phyloP scores from a whole-genome alignment of 2,113 vertebrate species.

The Seriola aureovittata region DNA sequence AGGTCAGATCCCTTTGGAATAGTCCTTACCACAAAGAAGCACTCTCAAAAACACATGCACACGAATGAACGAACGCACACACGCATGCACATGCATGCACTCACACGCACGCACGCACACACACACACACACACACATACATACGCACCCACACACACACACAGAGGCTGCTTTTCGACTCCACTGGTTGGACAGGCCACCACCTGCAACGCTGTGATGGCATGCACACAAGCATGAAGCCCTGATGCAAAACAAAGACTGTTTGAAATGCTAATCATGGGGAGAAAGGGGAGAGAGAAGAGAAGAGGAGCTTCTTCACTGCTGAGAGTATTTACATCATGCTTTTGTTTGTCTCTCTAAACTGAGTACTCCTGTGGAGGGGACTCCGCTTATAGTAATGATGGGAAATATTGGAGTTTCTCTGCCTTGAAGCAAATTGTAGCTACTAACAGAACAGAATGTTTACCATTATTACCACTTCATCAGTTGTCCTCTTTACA shows the following conservation, averaged over 20 bases:
- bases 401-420: constrained; percentile 62
- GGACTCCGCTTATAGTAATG: constrained; percentile 62
- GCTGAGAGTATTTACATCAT: constrained; percentile 79
- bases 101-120: neutral
- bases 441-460: constrained; percentile 47
- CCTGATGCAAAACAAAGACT: constrained; percentile 79
- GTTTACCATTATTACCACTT: constrained; percentile 67
- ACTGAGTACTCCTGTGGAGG: constrained; percentile 73
- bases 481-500: constrained; percentile 58
- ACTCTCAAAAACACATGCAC: constrained; percentile 33
- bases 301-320: constrained; percentile 71
- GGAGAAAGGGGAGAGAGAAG: constrained; percentile 60
- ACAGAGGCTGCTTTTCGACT: constrained; percentile 60
- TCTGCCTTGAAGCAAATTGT: constrained; percentile 65
- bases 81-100: neutral
- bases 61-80: too few species aligned
- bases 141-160: constrained; percentile 2
- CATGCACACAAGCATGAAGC: constrained; percentile 72
- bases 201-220: constrained; percentile 81
- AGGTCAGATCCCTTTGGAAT: constrained; percentile 68
- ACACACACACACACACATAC: constrained; percentile 10
- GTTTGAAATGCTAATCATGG: constrained; percentile 85
- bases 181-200: constrained; percentile 71
- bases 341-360: constrained; percentile 78
- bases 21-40: constrained; percentile 36